Base-by-base conservation (phyloP, 2,888 invertebrate genomes). In the Drosophila nr. fundita region DNA sequence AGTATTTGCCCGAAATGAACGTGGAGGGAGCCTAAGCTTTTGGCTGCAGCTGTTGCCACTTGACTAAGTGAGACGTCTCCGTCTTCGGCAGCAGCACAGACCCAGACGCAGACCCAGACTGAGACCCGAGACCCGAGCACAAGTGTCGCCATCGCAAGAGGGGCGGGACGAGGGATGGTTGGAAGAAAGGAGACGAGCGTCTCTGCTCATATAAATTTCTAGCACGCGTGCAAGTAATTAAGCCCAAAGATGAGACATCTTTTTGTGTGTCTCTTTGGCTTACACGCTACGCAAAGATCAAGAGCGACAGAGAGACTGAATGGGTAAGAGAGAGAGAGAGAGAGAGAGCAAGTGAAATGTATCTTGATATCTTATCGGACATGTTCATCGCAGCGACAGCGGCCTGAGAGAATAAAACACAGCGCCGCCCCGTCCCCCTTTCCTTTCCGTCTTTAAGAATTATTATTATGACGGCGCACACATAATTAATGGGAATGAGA, bases 221-320 rank as follows among this genome's bases (percentile, higher is more conserved):
- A 89, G 88, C 90, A 89, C 90, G 90, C 90, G 89, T 89, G 82
- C 80, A 74, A 81, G 90, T 89, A 89, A 90, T 89, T 89, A 90
- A 90, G 80, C 77, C 79, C 76, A 81, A 80, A 87, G 83, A 87
- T 85, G 87, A 77, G 82, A 80, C 88, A 87, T 87, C 83, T 83
- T 76, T 79, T 68, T 68, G 71, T 72, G 54, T 52, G 45, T 42
- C 52, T 70, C 70, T 76, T 59, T 62, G 66, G 64, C 67, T 78
- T 78, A 78, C 68, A 67, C 32, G 67, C n/a, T 64, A 29, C 63
- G 27, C 27, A 29, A 36, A 55, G 55, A 55, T 55, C 55, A 73
- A 64, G 60, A 49, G 55, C 71, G 58, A 34, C 65, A 57, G 67
- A 57, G 67, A 68, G 66, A 53, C 11, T 32, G 32, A 11, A 34